A percentile compares a stretch with the other conserved stretches of the same genome.
phyloP scores from a whole-genome alignment of 2,113 vertebrate genomes.

The Podarcis cretensis region DNA sequence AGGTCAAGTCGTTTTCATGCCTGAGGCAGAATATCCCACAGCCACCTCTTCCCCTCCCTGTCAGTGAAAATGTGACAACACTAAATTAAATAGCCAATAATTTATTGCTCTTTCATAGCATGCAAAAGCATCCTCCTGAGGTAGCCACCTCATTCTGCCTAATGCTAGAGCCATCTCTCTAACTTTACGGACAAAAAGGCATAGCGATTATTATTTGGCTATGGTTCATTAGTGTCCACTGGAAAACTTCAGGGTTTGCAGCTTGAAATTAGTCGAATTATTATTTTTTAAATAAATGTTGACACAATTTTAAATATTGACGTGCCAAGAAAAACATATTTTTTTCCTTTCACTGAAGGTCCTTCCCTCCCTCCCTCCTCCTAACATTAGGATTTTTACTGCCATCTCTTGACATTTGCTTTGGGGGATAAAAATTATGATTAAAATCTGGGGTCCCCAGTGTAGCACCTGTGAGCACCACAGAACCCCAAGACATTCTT shows the following conservation, averaged over 20 bases:
- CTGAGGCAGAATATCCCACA: too few species aligned
- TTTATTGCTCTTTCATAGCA: too few species aligned
- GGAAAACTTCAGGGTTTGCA: accelerated
- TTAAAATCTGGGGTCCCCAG: too few species aligned
- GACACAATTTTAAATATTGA: background rate
- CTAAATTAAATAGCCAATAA: too few species aligned
- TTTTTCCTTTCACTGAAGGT: background rate
- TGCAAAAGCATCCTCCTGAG: too few species aligned
- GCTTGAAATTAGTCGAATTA: conserved; percentile 7
- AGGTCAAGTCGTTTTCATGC: too few species aligned
- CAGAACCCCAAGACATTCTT: too few species aligned
- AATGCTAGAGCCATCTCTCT: too few species aligned
- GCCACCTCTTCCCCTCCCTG: too few species aligned
- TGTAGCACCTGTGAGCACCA: too few species aligned
- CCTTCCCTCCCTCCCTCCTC: background rate
- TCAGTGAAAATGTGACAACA: too few species aligned
- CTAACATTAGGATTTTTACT: background rate
- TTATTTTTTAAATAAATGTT: background rate
- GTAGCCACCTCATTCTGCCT: too few species aligned
- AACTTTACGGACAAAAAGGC: background rate
- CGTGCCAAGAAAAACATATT: background rate
- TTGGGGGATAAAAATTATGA: background rate
- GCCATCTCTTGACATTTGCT: background rate
- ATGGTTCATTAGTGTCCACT: background rate
- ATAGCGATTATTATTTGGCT: background rate